Evolutionary conservation across 2,113 vertebrate genomes (phyloP), one percentile per base, ranked within the genome.

Genomic region (Vimba vimba): DNA sequence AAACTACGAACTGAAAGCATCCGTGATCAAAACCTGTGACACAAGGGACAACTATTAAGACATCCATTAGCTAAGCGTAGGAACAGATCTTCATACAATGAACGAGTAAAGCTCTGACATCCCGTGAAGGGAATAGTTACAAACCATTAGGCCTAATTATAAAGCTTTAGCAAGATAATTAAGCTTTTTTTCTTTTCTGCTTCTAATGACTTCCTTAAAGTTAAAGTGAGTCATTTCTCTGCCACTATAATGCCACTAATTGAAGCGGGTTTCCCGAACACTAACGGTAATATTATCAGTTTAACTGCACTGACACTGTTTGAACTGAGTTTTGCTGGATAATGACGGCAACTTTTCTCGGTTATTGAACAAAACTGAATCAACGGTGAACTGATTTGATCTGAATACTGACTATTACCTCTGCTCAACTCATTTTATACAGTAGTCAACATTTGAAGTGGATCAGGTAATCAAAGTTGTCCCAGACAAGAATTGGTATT

Each of bases 111-210:
- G 30, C 17, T 73, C 39, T 85, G 77, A 79, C 76, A 80, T 50
- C 8, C 84, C 76, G 15, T 57, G 30, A 66, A 85, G 75, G 30
- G 36, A 78, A 77, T 52, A 78, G 27, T 69, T 39, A 52, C 57
- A 69, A 85, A 59, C 47, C 62, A 60, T 52, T 76, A 85, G 25
- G 4, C 3, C 45, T 57, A 64, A 78, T 79, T 85, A 68, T 47
- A 64, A 45, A 81, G 79, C 79, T 68, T 82, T 82, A 82, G 62
- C 60, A 57, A 79, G 60, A 62, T 55, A 79, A 69, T 85, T 66
- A 85, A 78, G 75, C 59, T 36, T 78, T 78, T 78, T 43, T 68
- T 64, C 62, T 85, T 27, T 27, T 47, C 60, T 11, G 45, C 11
- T 81, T 81, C 60, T 76, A 64, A 74, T 33, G 43, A 23, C 55